phyloP scores from a whole-genome alignment of 2,888 invertebrate species.

The Sepiola atlantica region DNA sequence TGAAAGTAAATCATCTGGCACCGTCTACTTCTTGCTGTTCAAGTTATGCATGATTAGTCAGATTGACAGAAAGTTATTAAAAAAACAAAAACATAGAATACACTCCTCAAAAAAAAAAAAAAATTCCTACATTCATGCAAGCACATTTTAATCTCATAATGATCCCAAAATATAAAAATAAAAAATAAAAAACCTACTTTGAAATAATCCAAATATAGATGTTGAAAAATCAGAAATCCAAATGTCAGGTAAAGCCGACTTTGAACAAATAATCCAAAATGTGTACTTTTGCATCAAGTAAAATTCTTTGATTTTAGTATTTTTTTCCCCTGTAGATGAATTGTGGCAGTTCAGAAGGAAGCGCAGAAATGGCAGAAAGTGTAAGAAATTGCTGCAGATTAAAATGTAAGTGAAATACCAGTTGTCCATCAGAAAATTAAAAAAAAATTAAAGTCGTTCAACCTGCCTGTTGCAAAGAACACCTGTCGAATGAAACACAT shows the following conservation, averaged over 20 bases:
- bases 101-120: neutral
- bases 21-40: too few relatives aligned
- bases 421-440: neutral
- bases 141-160: neutral
- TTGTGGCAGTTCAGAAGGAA: conserved; percentile 7
- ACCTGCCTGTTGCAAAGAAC: neutral
- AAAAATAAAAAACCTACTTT: neutral
- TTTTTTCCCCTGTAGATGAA: neutral
- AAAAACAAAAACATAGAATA: neutral
- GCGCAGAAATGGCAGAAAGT: neutral
- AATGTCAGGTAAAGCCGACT: neutral
- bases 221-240: conserved; percentile 1
- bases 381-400: neutral
- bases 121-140: neutral
- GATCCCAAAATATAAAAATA: neutral
- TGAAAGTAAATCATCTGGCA: too few relatives aligned
- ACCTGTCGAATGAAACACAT: neutral
- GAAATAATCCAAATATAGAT: neutral
- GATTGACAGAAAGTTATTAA: neutral
- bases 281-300: neutral
- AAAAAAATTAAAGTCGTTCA: neutral
- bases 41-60: too few relatives aligned
- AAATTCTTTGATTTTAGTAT: neutral
- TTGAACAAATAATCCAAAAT: neutral
- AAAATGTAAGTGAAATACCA: neutral